Percentiles rank a stretch among this genome's conserved stretches.
phyloP scores from a whole-genome alignment of 2,113 vertebrate species.

The Crotalus viridis region DNA sequence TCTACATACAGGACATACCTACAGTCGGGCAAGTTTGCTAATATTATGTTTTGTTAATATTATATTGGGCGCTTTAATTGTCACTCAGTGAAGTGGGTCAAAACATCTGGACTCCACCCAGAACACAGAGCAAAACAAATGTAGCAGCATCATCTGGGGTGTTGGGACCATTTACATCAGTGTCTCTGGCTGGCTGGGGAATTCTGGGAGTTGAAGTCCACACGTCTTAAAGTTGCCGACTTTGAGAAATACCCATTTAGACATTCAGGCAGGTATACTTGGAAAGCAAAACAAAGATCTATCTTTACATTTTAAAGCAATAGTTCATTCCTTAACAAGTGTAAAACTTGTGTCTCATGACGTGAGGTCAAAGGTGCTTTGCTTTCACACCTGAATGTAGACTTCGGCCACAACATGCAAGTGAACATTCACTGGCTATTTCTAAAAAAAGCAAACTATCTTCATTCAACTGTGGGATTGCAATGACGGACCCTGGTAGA shows the following conservation, averaged over 20 bases:
- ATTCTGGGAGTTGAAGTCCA: neutral
- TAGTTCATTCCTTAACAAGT: neutral
- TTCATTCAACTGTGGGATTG: neutral
- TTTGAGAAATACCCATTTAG: neutral
- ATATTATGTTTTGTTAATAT: too few relatives aligned
- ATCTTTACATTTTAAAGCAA: neutral
- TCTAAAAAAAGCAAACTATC: neutral
- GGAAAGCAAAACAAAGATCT: neutral
- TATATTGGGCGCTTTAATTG: neutral
- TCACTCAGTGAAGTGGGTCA: neutral
- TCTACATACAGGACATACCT: neutral
- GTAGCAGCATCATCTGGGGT: neutral
- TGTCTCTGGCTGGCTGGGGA: neutral
- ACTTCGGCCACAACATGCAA: neutral
- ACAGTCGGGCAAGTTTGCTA: neutral
- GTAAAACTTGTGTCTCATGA: neutral
- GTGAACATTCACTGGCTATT: neutral
- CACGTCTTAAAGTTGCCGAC: neutral
- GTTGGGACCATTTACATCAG: neutral
- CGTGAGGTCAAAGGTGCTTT: neutral
- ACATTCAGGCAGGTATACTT: neutral
- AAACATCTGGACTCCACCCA: neutral
- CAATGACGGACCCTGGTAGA: neutral
- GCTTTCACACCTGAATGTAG: neutral
- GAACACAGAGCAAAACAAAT: neutral